These are phyloP conservation scores for Metridium senile DNA, from an alignment of 92 coral and sea anemone genomes.

Conservation along the genomic window DNA sequence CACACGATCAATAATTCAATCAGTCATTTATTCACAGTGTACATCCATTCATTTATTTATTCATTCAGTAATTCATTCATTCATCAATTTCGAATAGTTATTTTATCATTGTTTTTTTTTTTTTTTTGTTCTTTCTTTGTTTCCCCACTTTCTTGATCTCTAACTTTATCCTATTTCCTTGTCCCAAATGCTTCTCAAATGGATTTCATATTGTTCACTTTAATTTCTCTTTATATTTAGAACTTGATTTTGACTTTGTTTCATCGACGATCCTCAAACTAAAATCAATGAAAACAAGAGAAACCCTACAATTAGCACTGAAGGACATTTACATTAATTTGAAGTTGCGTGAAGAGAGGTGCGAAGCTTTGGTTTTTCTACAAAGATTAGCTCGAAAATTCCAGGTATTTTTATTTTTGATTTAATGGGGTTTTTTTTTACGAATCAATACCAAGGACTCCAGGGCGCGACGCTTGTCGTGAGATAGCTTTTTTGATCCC, in stretches of 20 bases:
- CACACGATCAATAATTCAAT: no score
- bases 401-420: slow-evolving; percentile 49
- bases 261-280: slow-evolving; percentile 46
- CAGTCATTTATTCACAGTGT: no score
- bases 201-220: neutral
- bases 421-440: neutral
- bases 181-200: neutral
- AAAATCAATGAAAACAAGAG: slow-evolving; percentile 63
- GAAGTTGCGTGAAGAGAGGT: slow-evolving; percentile 30
- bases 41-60: no score
- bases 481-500: no score
- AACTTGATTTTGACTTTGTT: slow-evolving; percentile 77
- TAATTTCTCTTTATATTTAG: slow-evolving; percentile 21
- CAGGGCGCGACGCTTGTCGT: no score
- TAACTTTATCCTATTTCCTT: no score
- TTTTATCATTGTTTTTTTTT: no score
- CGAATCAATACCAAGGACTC: no score
- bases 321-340: slow-evolving; percentile 63
- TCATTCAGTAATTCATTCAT: no score
- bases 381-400: slow-evolving; percentile 59
- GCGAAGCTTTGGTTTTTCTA: slow-evolving; percentile 54
- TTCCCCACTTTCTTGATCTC: no score
- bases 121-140: no score
- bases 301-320: slow-evolving; percentile 73
- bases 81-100: no score